Percentiles rank a stretch among this genome's conserved stretches.
Conservation (phyloP, 1,140 invertebrate genomes). For the Diplogasteroides magnus region DNA sequence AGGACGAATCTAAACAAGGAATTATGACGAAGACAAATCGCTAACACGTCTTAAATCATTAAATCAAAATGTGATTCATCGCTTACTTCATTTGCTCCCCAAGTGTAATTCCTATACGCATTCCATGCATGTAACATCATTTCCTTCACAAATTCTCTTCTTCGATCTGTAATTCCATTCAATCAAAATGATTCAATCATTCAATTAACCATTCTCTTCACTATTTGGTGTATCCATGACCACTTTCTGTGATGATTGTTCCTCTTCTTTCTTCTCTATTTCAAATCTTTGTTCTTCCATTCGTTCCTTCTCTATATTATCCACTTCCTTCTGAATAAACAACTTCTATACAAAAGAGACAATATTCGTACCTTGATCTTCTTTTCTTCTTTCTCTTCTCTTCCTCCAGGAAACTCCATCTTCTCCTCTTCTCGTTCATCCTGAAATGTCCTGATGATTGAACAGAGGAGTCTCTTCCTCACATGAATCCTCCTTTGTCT, state of each 20-base stretch:
- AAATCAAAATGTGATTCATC: background rate
- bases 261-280: conserved; percentile 9
- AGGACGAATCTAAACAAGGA: conserved; percentile 65
- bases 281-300: conserved; percentile 4
- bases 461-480: background rate
- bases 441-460: background rate
- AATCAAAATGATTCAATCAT: background rate
- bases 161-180: conserved; percentile 14
- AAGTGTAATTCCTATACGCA: conserved; percentile 88
- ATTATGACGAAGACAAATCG: background rate
- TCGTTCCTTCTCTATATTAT: conserved; percentile 4
- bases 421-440: background rate
- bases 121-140: conserved; percentile 74
- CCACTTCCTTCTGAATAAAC: background rate
- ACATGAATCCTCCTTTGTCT: background rate
- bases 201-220: conserved; percentile 11
- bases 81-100: conserved; percentile 85
- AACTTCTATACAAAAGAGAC: conserved; percentile 1
- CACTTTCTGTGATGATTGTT: background rate
- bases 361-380: conserved; percentile 2
- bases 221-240: conserved; percentile 9
- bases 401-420: background rate
- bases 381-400: background rate
- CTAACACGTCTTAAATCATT: background rate
- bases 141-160: conserved; percentile 42